phyloP scores from a whole-genome alignment of 92 coral and sea anemone genomes.

The Montipora capitata region DNA sequence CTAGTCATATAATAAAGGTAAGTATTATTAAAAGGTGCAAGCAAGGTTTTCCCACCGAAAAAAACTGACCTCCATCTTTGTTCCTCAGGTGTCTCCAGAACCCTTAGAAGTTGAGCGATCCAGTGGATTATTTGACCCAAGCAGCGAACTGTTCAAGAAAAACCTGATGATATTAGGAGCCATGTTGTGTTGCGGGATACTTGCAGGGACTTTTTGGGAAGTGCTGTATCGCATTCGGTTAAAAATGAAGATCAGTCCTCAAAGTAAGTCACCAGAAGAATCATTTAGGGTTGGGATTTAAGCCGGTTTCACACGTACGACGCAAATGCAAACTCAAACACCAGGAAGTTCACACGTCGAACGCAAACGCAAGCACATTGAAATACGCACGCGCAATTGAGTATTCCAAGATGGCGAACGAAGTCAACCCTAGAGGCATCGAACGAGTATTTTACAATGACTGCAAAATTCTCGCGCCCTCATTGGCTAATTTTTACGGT shows the following conservation, averaged over 20 bases:
- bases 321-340: no score
- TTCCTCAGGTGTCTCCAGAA: slow-evolving; percentile 56
- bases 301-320: background rate
- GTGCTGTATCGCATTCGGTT: slow-evolving; percentile 1
- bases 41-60: background rate
- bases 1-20: no score
- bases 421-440: no score
- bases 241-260: background rate
- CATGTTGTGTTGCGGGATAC: slow-evolving; percentile 10
- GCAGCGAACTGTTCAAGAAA: slow-evolving; percentile 26
- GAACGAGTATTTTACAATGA: no score
- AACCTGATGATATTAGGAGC: slow-evolving; percentile 18
- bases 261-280: slow-evolving; percentile 6
- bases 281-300: background rate
- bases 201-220: slow-evolving; percentile 34
- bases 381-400: no score
- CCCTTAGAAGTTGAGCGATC: slow-evolving; percentile 78
- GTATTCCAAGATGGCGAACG: no score
- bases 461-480: no score
- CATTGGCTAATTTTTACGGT: no score
- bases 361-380: no score
- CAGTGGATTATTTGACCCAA: slow-evolving; percentile 76
- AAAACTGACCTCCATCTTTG: background rate
- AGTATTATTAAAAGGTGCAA: no score
- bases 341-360: no score